These are phyloP conservation scores for Neodon shergylaensis DNA, from an alignment of 2,113 vertebrate species.

Conservation along the genomic window DNA sequence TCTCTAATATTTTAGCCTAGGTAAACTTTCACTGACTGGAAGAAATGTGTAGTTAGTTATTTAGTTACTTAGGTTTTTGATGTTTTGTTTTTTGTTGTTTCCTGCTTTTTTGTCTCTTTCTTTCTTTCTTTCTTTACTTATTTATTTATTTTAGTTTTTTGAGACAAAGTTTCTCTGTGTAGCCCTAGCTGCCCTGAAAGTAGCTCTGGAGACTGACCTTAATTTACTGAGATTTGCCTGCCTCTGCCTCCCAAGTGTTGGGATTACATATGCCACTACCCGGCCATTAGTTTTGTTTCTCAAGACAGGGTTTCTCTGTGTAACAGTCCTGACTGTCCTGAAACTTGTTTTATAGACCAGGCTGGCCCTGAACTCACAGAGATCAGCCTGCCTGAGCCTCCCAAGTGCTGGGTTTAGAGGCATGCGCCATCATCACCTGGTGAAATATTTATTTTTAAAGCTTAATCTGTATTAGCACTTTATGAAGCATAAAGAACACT, in stretches of 20 bases:
- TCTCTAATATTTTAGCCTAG: background rate
- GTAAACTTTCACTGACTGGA: slow-evolving; percentile 21
- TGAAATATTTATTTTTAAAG: background rate
- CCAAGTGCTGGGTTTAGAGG: background rate
- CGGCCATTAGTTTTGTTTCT: too few species aligned
- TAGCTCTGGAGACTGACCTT: too few species aligned
- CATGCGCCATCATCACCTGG: accelerated
- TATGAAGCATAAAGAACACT: background rate
- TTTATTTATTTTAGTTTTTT: too few species aligned
- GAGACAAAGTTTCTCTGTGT: too few species aligned
- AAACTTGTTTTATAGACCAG: background rate
- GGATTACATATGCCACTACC: too few species aligned
- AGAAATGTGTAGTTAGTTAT: background rate
- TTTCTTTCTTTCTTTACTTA: too few species aligned
- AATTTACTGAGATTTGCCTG: too few species aligned
- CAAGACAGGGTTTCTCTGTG: background rate
- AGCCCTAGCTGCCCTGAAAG: too few species aligned
- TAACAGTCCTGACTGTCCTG: background rate
- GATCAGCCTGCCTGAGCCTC: background rate
- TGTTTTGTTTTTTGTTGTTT: too few species aligned
- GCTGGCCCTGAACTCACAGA: background rate
- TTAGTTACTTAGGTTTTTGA: background rate
- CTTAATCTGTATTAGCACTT: background rate
- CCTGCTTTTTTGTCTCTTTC: too few species aligned
- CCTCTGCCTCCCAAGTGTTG: too few species aligned